Conservation (phyloP, 2,797 vertebrate species). For the Natrix natrix region DNA sequence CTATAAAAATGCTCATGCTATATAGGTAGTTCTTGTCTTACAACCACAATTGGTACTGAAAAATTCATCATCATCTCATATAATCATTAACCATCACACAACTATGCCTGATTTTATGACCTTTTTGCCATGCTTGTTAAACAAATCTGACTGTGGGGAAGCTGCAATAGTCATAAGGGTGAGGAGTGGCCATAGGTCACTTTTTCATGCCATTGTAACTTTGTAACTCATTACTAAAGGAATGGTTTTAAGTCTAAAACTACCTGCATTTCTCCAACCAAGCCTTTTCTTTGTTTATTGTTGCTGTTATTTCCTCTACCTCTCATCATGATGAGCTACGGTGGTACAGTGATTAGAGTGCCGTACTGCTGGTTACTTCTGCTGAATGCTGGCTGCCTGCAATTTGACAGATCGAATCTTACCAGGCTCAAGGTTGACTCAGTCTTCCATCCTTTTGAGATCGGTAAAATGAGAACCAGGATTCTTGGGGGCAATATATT, state of each 20-base stretch:
- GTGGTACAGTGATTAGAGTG: no score
- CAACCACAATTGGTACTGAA: background rate
- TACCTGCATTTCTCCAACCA: background rate
- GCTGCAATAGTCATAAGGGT: background rate
- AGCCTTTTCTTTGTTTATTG: background rate
- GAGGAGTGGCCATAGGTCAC: background rate
- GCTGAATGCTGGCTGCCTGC: no score
- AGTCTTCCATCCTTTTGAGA: no score
- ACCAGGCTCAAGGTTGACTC: no score
- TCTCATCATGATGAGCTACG: background rate
- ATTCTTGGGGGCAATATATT: no score
- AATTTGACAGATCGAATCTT: no score
- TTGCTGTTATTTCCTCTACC: background rate
- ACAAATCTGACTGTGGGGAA: background rate
- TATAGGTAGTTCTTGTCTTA: background rate
- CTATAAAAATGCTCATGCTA: background rate
- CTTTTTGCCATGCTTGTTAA: background rate
- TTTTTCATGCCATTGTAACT: background rate
- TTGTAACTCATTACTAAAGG: background rate
- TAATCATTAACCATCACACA: background rate
- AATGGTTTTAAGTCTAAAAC: background rate
- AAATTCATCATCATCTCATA: background rate
- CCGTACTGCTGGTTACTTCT: no score
- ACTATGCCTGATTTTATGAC: background rate
- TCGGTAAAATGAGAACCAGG: no score